Base-by-base conservation (phyloP, 1,140 invertebrate species). In the Tetragonula clypearis region DNA sequence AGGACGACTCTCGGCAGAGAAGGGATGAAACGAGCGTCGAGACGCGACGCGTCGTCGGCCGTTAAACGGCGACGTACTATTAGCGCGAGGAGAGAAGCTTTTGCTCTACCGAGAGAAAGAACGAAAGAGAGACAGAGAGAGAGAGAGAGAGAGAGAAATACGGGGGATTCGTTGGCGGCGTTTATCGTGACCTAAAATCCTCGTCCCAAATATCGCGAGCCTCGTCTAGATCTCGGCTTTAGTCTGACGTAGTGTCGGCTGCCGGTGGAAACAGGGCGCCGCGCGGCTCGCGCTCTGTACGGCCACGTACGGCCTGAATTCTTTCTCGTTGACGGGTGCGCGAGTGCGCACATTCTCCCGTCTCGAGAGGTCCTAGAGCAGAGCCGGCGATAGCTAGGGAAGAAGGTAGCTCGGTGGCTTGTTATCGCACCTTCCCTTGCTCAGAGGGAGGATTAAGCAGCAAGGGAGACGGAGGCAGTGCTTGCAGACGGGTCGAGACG, bases 301-400 rank as follows among this genome's bases (percentile, higher is more conserved):
- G 66, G 53, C 84, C 78, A 74, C 79, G 78, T 75, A 81, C 84
- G 84, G 78, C 69, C 84, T 85, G 84, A 85, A 85, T 85, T 85
- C 79, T 85, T 80, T 66, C 69, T 81, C 79, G 79, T 81, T 74
- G 84, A 85, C 77, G 78, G 84, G 58, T 21, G 78, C 75, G 79
- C 79, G 84, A 81, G 82, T 72, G 84, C 75, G 85, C 88, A 80
- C 84, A 87, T 86, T 72, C 84, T 90, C 80, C 78, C 86, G 89
- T 93, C 91, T 93, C 90, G 91, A 92, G 92, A 92, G 91, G 92
- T 88, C 88, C 90, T 90, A 82, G 74, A 86, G 53, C 84, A 73
- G 74, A 90, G 87, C 82, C 87, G 89, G 91, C 90, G 85, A 90
- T 90, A 89, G 87, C 88, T 92, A 86, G 85, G 79, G 91, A 92